Base-by-base conservation (phyloP, 2,888 invertebrate genomes). In the Clusia tigrina region DNA sequence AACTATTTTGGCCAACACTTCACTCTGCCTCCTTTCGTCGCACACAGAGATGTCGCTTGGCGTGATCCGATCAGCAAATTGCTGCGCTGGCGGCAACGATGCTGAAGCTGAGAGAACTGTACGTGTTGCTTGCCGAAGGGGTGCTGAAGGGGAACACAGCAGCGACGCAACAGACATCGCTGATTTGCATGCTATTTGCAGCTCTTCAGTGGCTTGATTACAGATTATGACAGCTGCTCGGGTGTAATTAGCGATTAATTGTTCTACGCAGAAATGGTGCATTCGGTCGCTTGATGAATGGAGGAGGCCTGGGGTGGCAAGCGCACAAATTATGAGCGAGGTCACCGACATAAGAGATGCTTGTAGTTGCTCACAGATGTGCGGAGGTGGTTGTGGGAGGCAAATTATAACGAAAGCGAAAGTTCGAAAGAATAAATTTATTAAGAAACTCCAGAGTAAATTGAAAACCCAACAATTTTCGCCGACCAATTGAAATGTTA, bases 241-340 rank as follows among this genome's bases (percentile, higher is more conserved):
- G 71, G 74, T 77, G 78, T 80, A 81, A 80, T 80, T 81, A 80
- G 80, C 80, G 81, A 81, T 81, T 80, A 80, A 81, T 80, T 80
- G 81, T 81, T 80, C 74, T 78, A 71, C 73, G 78, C 75, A 77
- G 73, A 78, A 76, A 74, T 73, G 71, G 71, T 66, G 68, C 69
- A 65, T 42, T 42, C n/a, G n/a, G n/a, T n/a, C n/a, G n/a, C n/a
- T n/a, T n/a, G n/a, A n/a, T n/a, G n/a, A n/a, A n/a, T n/a, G n/a
- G n/a, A n/a, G n/a, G n/a, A n/a, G n/a, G n/a, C n/a, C n/a, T n/a
- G n/a, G n/a, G n/a, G n/a, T n/a, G n/a, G n/a, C n/a, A n/a, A n/a
- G n/a, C n/a, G n/a, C n/a, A n/a, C n/a, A n/a, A n/a, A n/a, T n/a
- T n/a, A n/a, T n/a, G n/a, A n/a, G n/a, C n/a, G n/a, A n/a, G n/a